Percentiles rank a stretch among this genome's conserved stretches.
These are phyloP conservation scores for Ormia ochracea DNA, from an alignment of 2,888 invertebrate genomes.

Conservation along the genomic window DNA sequence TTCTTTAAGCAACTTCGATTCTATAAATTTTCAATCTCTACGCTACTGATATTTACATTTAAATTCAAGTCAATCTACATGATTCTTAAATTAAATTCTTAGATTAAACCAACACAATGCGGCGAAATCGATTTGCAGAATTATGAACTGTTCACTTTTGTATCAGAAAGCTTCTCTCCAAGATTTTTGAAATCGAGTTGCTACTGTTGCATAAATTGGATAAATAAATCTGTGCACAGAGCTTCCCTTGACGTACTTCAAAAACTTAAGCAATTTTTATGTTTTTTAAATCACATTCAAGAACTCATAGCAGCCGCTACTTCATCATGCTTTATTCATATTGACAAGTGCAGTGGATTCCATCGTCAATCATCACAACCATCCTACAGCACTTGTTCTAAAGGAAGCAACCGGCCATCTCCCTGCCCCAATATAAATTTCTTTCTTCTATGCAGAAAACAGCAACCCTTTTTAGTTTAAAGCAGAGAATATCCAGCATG, in stretches of 20 bases:
- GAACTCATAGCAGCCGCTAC: not conserved
- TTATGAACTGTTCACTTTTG: not conserved
- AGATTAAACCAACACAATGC: too few species aligned
- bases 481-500: conserved; percentile 1
- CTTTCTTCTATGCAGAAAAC: not conserved
- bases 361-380: not conserved
- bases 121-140: too few species aligned
- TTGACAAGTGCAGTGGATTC: not conserved
- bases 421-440: not conserved
- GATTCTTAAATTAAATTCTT: too few species aligned
- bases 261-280: conserved; percentile 29
- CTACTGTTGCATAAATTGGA: conserved; percentile 31
- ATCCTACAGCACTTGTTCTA: conserved; percentile 14
- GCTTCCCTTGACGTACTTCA: conserved; percentile 14
- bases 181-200: too few species aligned
- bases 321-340: conserved; percentile 8
- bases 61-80: too few species aligned
- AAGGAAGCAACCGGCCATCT: not conserved
- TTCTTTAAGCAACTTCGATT: too few species aligned
- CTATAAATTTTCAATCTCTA: too few species aligned
- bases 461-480: conserved; percentile 17
- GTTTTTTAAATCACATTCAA: conserved; percentile 16
- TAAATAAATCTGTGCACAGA: not conserved
- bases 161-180: not conserved
- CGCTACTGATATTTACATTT: too few species aligned